A percentile compares a stretch with the other conserved stretches of the same genome.
Evolutionary conservation across 2,797 vertebrate species (phyloP).

Genomic region (Trachops cirrhosus): DNA sequence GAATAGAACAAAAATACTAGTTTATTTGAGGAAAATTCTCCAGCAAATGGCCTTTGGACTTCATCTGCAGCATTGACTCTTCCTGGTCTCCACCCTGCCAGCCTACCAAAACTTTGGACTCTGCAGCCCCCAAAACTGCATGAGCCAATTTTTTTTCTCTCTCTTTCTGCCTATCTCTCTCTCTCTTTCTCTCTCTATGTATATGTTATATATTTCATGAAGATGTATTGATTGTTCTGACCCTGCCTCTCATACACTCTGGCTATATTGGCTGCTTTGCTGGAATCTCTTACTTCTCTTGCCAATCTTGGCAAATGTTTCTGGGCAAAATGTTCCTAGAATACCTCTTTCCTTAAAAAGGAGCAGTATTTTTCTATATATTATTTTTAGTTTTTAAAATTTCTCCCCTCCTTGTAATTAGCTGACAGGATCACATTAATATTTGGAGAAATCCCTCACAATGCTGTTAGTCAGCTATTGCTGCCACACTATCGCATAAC

Average conservation of each 20-base stretch:
- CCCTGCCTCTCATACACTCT: not conserved
- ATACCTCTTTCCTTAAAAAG: not conserved
- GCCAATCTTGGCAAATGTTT: not conserved
- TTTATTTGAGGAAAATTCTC: not conserved
- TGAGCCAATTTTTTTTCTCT: not conserved
- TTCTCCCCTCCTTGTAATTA: not conserved
- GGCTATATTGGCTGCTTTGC: not conserved
- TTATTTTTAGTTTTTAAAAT: not conserved
- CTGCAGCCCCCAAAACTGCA: not conserved
- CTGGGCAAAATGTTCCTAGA: not conserved
- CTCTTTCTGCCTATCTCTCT: no score
- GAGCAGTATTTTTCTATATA: not conserved
- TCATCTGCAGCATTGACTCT: not conserved
- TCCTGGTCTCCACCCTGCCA: not conserved
- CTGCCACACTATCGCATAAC: not conserved
- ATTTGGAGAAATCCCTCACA: not conserved
- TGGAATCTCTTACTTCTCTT: not conserved
- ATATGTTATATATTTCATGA: not conserved
- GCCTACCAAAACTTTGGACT: not conserved
- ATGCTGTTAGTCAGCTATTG: not conserved
- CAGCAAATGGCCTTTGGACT: not conserved
- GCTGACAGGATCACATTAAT: not conserved
- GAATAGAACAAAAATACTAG: not conserved
- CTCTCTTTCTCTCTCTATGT: not conserved
- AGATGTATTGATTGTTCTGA: not conserved